Base-by-base conservation (phyloP, 1,140 invertebrate species). In the Papilio dardanus region DNA sequence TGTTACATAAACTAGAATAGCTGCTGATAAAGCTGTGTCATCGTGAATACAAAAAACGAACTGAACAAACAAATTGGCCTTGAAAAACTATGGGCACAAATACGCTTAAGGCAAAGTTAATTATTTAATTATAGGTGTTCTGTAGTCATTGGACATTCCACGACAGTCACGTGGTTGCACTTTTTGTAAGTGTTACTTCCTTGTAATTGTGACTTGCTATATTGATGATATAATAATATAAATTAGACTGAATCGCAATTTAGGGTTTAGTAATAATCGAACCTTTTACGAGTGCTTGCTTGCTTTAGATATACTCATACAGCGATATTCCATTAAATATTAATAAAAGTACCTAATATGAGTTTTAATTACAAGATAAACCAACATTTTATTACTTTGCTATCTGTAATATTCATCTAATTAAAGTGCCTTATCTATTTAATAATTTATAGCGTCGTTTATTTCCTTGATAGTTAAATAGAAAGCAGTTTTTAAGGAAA, bases 21-120 rank as follows among this genome's bases (percentile, higher is more conserved):
- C 35, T 37, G 35, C 10, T 37, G 14, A n/a, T 14, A 46, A 33
- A 80, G 87, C 88, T 91, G 87, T 89, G 76, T 89, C 88, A 88
- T 77, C 37, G 79, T 65, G 84, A 83, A 83, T 82, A 86, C 83
- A 82, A 77, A 75, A 81, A 76, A 76, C 85, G 84, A 83, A 81
- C 74, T 69, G 74, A 77, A 77, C 81, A 88, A 89, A 88, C 78
- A 76, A 73, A 80, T 82, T 88, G 88, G 77, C 88, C 87, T 83
- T 90, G 86, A 88, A 90, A 89, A 85, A 83, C 80, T 80, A 84
- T 81, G 82, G 79, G 81, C 80, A 80, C 62, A 40, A 35, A 69
- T n/a, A 5, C 46, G 10, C 30, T 54, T 76, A 74, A 74, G 65
- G 66, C 62, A 50, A 69, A 75, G 74, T 68, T 71, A 42, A 21